Percentiles rank a stretch among this genome's conserved stretches.
These are phyloP conservation scores for Sinella curviseta DNA, from an alignment of 1,140 invertebrate genomes.

Conservation along the genomic window DNA sequence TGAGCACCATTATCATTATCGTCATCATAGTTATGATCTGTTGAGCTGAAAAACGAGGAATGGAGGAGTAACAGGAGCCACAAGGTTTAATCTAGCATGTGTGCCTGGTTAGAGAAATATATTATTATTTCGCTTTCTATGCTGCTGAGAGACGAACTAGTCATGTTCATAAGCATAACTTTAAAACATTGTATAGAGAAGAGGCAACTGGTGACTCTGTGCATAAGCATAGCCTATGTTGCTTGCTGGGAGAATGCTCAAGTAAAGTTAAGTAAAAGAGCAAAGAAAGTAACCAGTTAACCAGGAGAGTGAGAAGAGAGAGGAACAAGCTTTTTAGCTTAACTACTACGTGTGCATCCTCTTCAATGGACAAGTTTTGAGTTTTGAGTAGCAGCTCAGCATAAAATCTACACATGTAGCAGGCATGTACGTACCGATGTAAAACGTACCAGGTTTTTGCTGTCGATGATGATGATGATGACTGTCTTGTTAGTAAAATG, in stretches of 20 bases:
- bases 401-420: background rate
- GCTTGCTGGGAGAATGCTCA: background rate
- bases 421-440: too few species aligned
- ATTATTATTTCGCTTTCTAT: background rate
- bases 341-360: too few species aligned
- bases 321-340: too few species aligned
- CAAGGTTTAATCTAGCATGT: constrained; percentile 15
- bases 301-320: background rate
- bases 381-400: too few species aligned
- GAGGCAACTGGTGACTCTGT: too few species aligned
- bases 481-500: constrained; percentile 17
- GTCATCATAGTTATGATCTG: constrained; percentile 19
- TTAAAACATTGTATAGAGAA: too few species aligned
- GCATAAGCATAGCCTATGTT: background rate
- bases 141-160: too few species aligned
- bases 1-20: background rate
- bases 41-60: constrained; percentile 22
- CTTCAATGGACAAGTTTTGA: too few species aligned
- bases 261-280: background rate
- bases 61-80: constrained; percentile 7
- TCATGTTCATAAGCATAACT: too few species aligned
- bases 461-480: too few species aligned
- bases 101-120: constrained; percentile 13
- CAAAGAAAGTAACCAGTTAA: constrained; percentile 2
- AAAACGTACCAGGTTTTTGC: too few species aligned